Conservation (phyloP, 1,140 invertebrate species). For the Drosophila bifasciata region DNA sequence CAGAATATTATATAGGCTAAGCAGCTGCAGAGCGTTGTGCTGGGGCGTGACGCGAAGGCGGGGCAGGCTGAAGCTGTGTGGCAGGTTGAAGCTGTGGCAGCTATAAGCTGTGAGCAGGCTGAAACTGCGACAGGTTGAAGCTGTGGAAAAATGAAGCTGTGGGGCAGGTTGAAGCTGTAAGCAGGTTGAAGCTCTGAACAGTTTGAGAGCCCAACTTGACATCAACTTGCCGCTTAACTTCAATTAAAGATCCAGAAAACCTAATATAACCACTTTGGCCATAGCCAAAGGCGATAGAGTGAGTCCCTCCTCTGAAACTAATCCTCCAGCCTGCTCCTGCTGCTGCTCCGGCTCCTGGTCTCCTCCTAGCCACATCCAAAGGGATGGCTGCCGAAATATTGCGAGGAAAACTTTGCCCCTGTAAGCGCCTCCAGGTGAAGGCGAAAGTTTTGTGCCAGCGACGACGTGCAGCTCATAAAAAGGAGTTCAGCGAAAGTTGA, state of each 20-base stretch:
- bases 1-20: conserved; percentile 7
- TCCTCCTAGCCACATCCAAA: background rate
- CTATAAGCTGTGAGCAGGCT: no score
- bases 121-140: no score
- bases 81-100: no score
- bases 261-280: conserved; percentile 73
- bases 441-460: conserved; percentile 60
- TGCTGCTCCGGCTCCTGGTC: conserved; percentile 7
- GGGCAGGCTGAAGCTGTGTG: background rate
- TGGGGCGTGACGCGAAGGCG: no score
- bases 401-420: conserved; percentile 37
- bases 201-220: conserved; percentile 39
- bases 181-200: conserved; percentile 6
- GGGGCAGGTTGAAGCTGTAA: background rate
- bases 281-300: conserved; percentile 33
- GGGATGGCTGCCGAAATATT: conserved; percentile 29
- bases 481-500: conserved; percentile 20
- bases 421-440: conserved; percentile 41
- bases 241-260: conserved; percentile 77
- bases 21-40: no score
- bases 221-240: conserved; percentile 67
- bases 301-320: background rate
- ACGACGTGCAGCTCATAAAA: conserved; percentile 70
- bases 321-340: no score
- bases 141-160: no score